phyloP scores from a whole-genome alignment of 2,113 vertebrate genomes.

The Alethe diademata region DNA sequence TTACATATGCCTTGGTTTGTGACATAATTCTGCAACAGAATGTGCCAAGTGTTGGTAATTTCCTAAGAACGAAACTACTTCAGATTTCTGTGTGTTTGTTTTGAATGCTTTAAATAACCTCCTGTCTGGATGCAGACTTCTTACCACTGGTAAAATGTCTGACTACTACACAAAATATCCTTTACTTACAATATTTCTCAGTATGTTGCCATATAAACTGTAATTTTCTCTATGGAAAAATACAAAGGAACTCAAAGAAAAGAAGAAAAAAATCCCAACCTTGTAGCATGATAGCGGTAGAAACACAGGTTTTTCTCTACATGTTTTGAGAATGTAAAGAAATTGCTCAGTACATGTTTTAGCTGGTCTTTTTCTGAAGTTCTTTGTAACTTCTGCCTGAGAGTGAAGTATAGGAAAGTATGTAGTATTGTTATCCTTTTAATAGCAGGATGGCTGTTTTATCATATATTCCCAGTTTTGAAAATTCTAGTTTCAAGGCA shows the following conservation, averaged over 20 bases:
- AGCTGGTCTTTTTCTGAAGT: background rate
- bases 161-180: background rate
- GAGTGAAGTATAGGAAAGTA: background rate
- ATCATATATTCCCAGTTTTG: background rate
- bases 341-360: background rate
- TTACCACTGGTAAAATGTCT: background rate
- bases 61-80: background rate
- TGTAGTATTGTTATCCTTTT: accelerated
- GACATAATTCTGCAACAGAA: background rate
- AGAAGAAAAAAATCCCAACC: accelerated
- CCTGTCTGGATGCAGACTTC: background rate
- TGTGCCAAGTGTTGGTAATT: background rate
- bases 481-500: background rate
- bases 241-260: background rate
- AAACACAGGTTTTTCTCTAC: background rate
- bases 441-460: background rate
- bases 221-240: background rate
- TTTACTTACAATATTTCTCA: background rate
- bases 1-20: background rate
- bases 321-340: background rate
- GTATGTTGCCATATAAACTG: background rate
- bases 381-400: background rate
- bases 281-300: background rate
- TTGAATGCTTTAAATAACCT: background rate
- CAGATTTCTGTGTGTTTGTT: background rate